Percentiles rank a stretch among this genome's conserved stretches.
Conservation (phyloP, 2,113 vertebrate species). For the Caranx ignobilis region DNA sequence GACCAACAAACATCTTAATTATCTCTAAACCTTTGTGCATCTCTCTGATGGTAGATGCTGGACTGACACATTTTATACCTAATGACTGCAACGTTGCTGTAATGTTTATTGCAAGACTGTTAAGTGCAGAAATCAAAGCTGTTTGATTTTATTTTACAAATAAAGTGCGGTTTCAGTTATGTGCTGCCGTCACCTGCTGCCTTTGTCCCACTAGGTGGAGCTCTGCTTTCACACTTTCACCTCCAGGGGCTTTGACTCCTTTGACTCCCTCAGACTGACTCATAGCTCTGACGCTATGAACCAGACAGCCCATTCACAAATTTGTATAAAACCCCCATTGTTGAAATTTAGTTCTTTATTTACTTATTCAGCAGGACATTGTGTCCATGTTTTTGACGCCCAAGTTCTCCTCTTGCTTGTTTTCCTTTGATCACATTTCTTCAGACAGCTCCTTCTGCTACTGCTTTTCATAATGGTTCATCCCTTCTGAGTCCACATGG, state of each 20-base stretch:
- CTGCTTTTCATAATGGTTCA: constrained; percentile 3
- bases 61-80: constrained; percentile 8
- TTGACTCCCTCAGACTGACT: neutral
- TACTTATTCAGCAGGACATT: neutral
- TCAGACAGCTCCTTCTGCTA: neutral
- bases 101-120: neutral
- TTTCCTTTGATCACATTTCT: neutral
- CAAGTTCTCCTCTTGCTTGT: neutral
- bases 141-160: constrained; percentile 24
- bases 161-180: constrained; percentile 1
- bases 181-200: neutral
- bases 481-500: constrained; percentile 62
- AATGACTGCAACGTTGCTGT: neutral
- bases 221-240: constrained; percentile 35
- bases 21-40: neutral
- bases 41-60: constrained; percentile 12
- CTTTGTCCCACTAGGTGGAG: constrained; percentile 62
- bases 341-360: neutral
- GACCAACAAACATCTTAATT: neutral
- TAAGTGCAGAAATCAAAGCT: constrained; percentile 9
- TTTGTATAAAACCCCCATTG: neutral
- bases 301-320: neutral
- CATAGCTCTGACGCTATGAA: neutral
- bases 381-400: neutral
- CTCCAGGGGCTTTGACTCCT: neutral